Evolutionary conservation across 2,888 invertebrate species (phyloP).

Genomic region (Cremastinae sp.): DNA sequence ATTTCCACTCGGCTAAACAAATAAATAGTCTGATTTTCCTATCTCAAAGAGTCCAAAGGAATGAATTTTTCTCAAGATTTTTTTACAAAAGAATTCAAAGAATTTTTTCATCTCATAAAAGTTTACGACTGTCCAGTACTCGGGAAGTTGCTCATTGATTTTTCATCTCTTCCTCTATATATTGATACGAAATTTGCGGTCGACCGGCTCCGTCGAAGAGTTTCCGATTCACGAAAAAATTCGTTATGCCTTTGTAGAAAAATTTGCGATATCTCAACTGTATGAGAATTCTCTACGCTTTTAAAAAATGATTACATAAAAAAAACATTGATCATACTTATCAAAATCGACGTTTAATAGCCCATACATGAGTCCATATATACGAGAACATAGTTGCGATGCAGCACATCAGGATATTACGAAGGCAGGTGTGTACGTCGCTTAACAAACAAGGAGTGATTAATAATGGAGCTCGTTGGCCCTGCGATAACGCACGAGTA

Average conservation of each 20-base stretch:
- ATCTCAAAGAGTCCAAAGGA: slow-evolving; percentile 46
- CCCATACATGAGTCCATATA: slow-evolving; percentile 26
- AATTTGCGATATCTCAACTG: too few relatives aligned
- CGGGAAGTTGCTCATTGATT: too few relatives aligned
- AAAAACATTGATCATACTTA: neutral
- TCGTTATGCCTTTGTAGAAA: too few relatives aligned
- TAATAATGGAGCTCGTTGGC: slow-evolving; percentile 75
- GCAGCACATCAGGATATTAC: slow-evolving; percentile 69
- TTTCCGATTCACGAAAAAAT: neutral
- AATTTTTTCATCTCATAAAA: too few relatives aligned
- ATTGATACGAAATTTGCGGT: too few relatives aligned
- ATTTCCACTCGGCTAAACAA: slow-evolving; percentile 52
- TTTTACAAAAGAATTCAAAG: too few relatives aligned
- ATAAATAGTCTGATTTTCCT: slow-evolving; percentile 47
- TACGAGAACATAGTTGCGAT: slow-evolving; percentile 22
- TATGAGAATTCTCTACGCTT: too few relatives aligned
- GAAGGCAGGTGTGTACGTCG: slow-evolving; percentile 76
- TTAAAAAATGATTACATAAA: too few relatives aligned
- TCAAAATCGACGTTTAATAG: neutral
- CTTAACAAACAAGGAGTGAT: slow-evolving; percentile 79
- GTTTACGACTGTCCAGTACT: too few relatives aligned
- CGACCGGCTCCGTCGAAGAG: too few relatives aligned
- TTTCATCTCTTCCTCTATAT: too few relatives aligned
- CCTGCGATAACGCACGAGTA: slow-evolving; percentile 71
- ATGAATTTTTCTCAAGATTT: slow-evolving; percentile 45